Base-by-base conservation (phyloP, 2,888 invertebrate species). In the Dynastes hyllus region DNA sequence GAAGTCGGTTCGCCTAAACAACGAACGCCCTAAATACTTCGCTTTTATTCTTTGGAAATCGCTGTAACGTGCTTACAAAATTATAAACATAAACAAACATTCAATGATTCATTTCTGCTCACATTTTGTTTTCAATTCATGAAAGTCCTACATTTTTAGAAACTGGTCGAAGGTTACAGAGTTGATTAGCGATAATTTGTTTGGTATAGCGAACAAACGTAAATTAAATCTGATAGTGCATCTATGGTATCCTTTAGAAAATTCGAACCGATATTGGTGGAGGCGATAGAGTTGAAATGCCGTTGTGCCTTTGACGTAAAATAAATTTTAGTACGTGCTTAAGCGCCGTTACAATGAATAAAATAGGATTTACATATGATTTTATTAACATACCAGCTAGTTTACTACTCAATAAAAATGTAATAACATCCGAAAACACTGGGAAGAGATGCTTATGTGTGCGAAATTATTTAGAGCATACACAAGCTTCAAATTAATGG, bases 331-430 rank as follows among this genome's bases (percentile, higher is more conserved):
- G 51, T 69, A 40, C 51, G 29, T 69, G 69, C 29, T 69, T 69
- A 69, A 69, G 69, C 27, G 69, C 50, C 69, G 69, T 16, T 51
- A 51, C 27, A 69, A 69, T 69, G 50, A 69, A 51, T 69, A 69
- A 53, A 69, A 51, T 69, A 51, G 40, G 27, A 27, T 69, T 51
- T 69, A 69, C 69, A 69, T 50, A 29, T 69, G 69, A 51, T 69
- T 67, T 69, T 69, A 69, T 51, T 51, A 55, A 50, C 50, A 50
- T 51, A 69, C 55, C 55, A 29, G 50, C 11, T 69, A 50, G 69
- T 69, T 69, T 69, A 69, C 16, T 51, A 69, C 51, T 69, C 69
- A 69, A 69, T 69, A 69, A 69, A 69, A 69, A 50, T 69, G 69
- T 69, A 69, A 51, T 66, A 66, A 66, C 53, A 29, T 27, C 22